phyloP scores from a whole-genome alignment of 2,888 invertebrate species.

The Matsumyia berberina region DNA sequence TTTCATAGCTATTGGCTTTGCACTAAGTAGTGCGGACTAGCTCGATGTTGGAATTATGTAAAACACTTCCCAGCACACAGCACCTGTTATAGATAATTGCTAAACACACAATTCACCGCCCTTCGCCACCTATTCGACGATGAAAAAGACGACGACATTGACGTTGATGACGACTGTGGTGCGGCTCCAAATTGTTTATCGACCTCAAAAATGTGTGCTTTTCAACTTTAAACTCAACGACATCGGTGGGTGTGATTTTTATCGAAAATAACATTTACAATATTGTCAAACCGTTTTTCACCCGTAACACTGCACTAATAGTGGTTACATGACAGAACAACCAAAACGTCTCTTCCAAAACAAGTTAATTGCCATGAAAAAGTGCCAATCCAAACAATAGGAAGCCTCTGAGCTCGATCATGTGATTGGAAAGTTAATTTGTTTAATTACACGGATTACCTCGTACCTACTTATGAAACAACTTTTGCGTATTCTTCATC shows the following conservation, averaged over 20 bases:
- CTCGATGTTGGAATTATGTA: conserved; percentile 64
- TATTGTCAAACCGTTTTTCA: conserved; percentile 15
- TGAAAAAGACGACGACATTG: conserved; percentile 21
- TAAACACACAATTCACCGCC: conserved; percentile 8
- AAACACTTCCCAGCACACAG: conserved; percentile 43
- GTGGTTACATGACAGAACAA: conserved; percentile 23
- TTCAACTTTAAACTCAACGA: conserved; percentile 10
- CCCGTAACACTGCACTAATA: conserved; percentile 43
- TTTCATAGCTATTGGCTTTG: conserved; percentile 29
- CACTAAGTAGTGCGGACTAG: conserved; percentile 24
- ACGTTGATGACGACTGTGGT: conserved; percentile 15
- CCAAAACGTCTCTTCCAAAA: conserved; percentile 16
- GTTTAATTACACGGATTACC: conserved; percentile 42
- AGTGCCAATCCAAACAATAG: neutral
- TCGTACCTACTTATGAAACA: conserved; percentile 24
- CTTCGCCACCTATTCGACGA: neutral
- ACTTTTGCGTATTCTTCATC: conserved; percentile 28
- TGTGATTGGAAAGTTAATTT: conserved; percentile 64
- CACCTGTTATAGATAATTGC: conserved; percentile 62
- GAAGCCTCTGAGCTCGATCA: conserved; percentile 31
- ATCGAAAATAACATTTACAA: conserved; percentile 20
- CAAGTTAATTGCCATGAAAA: conserved; percentile 19
- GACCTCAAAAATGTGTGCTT: conserved; percentile 30
- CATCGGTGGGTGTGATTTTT: conserved; percentile 30
- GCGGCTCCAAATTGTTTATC: conserved; percentile 53